Base-by-base conservation (phyloP, 2,797 vertebrate genomes). In the Chaenodraco wilsoni region DNA sequence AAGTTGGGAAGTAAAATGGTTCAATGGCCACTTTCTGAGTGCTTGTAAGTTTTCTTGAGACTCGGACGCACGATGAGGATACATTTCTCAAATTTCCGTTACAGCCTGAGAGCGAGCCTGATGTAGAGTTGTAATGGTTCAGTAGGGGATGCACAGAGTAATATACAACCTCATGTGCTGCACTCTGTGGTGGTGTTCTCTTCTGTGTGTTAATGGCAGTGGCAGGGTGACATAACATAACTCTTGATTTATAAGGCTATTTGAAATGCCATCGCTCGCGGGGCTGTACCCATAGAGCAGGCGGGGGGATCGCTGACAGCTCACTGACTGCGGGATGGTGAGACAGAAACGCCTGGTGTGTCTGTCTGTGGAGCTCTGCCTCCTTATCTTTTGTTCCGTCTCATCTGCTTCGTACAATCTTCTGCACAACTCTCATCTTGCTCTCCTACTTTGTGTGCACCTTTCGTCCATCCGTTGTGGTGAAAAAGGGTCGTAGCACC, bases 161-260 rank as follows among this genome's bases (percentile, higher is more conserved):
- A 92, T 65, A 82, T 79, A 87, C 48, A 89, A 76, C 78, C 85
- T 72, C 72, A 41, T 74, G 72, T 60, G 79, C 74, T 79, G 69
- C 58, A 63, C 74, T 73, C 5, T 1, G 49, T 83, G 78, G 84
- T 89, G 77, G 74, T 91, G 90, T 93, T 91, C 86, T 89, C 83
- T 80, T 85, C 59, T 85, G 78, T 86, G 88, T 89, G 84, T 92
- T 94, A 93, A 94, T 92, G 90, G 91, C 87, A 82, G 86, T 88
- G 88, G 81, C 89, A 86, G 83, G 87, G 87, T 92, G 94, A 92
- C 91, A 93, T 89, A 89, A 94, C 91, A 93, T 90, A 91, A 93
- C 89, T 90, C 76, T 88, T 94, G 93, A 94, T 95, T 94, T 93
- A 95, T 94, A 91, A 86, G 85, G 88, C 91, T 93, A 92, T 91